phyloP scores from a whole-genome alignment of 2,797 vertebrate species.

The Clamator glandarius region DNA sequence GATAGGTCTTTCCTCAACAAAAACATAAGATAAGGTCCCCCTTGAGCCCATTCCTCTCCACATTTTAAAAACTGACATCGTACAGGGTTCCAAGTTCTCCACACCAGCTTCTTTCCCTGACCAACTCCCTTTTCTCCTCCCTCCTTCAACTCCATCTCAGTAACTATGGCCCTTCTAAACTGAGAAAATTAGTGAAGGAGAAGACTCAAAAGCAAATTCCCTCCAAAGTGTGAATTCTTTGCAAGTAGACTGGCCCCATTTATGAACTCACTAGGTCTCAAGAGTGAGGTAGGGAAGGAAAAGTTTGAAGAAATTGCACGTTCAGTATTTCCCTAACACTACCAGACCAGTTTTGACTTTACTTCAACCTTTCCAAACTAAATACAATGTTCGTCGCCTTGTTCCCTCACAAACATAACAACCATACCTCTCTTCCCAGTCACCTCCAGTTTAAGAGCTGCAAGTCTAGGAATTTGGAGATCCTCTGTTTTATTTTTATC shows the following conservation, averaged over 20 bases:
- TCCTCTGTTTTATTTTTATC: background rate
- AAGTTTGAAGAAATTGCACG: background rate
- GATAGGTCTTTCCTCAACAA: background rate
- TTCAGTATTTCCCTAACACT: background rate
- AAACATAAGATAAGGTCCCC: background rate
- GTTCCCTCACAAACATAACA: background rate
- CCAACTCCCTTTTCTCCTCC: background rate
- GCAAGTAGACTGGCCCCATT: background rate
- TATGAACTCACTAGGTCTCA: background rate
- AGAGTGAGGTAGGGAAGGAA: background rate
- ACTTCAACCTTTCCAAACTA: background rate
- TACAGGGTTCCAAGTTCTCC: background rate
- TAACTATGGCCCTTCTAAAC: background rate
- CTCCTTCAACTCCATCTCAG: background rate
- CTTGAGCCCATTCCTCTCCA: background rate
- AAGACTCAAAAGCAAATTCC: background rate
- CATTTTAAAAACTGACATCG: background rate
- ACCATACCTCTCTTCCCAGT: background rate
- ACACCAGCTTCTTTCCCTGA: background rate
- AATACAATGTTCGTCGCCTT: background rate
- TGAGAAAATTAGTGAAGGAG: background rate
- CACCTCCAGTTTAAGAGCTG: background rate
- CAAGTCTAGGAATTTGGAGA: background rate
- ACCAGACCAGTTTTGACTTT: background rate
- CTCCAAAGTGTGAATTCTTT: background rate